Percentiles rank a stretch among this genome's conserved stretches.
These are phyloP conservation scores for Hydropsyche betteni DNA, from an alignment of 2,888 invertebrate species.

Conservation along the genomic window DNA sequence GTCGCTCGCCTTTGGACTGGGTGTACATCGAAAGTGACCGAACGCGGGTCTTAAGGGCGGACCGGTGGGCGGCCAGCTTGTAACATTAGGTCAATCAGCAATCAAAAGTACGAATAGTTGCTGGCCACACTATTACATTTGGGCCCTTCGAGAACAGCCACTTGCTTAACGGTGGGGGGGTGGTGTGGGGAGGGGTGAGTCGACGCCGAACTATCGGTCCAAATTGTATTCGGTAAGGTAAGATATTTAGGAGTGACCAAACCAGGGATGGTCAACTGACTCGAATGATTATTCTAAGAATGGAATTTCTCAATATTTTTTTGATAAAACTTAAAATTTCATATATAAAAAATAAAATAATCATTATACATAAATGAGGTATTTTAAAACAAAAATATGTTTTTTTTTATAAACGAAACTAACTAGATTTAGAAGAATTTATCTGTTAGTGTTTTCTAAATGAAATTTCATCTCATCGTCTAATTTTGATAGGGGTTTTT, in stretches of 20 bases:
- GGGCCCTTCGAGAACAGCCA: slow-evolving; percentile 11
- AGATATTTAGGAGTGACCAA: slow-evolving; percentile 42
- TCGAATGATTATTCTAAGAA: too few relatives aligned
- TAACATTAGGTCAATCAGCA: slow-evolving; percentile 52
- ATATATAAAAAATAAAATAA: too few relatives aligned
- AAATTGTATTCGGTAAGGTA: slow-evolving; percentile 49
- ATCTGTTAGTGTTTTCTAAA: neutral
- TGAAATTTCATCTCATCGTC: neutral
- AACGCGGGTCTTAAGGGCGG: slow-evolving; percentile 30
- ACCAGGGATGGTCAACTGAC: too few relatives aligned
- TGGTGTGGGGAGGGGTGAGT: slow-evolving; percentile 3
- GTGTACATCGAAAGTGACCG: slow-evolving; percentile 17
- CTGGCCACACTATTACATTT: slow-evolving; percentile 42
- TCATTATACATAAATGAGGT: neutral
- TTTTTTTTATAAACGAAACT: neutral
- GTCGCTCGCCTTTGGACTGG: neutral
- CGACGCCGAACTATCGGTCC: slow-evolving; percentile 40
- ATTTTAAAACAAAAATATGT: too few relatives aligned
- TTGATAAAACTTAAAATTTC: too few relatives aligned
- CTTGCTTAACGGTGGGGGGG: slow-evolving; percentile 7
- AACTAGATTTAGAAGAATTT: neutral
- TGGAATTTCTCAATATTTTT: too few relatives aligned
- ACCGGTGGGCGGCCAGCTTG: slow-evolving; percentile 40
- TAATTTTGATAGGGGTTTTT: too few relatives aligned
- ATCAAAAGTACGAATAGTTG: slow-evolving; percentile 50